Conservation (phyloP, 2,888 invertebrate species). For the Trichopoda pennipes region DNA sequence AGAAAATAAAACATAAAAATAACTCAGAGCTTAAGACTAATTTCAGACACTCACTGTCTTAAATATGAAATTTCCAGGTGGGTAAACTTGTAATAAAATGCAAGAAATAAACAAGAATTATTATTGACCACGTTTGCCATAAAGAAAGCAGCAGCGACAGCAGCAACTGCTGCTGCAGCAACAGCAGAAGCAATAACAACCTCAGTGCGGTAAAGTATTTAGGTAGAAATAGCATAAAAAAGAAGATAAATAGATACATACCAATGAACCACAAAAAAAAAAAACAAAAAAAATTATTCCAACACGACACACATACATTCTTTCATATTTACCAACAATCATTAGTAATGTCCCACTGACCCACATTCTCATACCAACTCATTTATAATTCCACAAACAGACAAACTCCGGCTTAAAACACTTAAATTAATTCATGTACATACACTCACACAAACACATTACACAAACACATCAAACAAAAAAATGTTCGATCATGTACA, state of each 20-base stretch:
- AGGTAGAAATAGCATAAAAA: conserved; percentile 65
- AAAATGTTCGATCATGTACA: neutral
- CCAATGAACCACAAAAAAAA: conserved; percentile 47
- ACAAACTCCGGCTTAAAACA: conserved; percentile 63
- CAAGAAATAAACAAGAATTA: conserved; percentile 71
- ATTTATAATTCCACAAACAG: conserved; percentile 66
- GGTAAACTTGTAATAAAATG: conserved; percentile 8
- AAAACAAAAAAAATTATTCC: neutral
- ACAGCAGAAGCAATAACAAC: conserved; percentile 40
- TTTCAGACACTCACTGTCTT: neutral
- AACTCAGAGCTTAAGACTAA: conserved; percentile 4
- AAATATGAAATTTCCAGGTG: conserved; percentile 31
- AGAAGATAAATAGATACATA: conserved; percentile 63
- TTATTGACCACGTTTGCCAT: conserved; percentile 76
- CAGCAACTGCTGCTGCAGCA: conserved; percentile 40
- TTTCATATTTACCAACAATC: conserved; percentile 46
- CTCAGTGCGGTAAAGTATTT: conserved; percentile 50
- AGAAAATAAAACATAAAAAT: too few species aligned
- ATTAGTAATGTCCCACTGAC: conserved; percentile 67
- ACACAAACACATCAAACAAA: neutral
- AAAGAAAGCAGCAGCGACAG: conserved; percentile 65
- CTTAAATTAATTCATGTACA: conserved; percentile 41
- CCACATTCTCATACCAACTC: conserved; percentile 64
- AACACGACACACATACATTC: conserved; percentile 38
- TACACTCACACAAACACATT: conserved; percentile 5